Base-by-base conservation (phyloP, 2,797 vertebrate genomes). In the Antrozous pallidus region DNA sequence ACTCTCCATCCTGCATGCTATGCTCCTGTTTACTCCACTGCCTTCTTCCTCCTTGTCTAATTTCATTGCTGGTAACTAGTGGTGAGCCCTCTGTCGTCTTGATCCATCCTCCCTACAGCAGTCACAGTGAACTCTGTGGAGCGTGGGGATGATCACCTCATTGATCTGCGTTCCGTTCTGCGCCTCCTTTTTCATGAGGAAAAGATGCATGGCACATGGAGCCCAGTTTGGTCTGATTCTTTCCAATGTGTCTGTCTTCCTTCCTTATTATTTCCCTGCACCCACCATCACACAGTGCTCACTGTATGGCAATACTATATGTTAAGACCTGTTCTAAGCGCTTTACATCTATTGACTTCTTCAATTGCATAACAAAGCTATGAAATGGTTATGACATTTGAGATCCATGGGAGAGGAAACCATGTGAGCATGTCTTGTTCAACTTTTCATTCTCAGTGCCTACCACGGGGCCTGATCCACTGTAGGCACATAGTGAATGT, bases 1-100 rank as follows among this genome's bases (percentile, higher is more conserved):
- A 2, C 12, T 12, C 3, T n/a, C 22, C 42, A n/a, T n/a, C 20
- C 5, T 18, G 33, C 45, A 11, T 3, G 18, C 9, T 40, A 2
- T 18, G 51, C 33, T 84, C n/a, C 69, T 42, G 1, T 31, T 58
- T 26, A 49, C 26, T 8, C 75, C 61, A 63, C 22, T 26, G 24
- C 9, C 63, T 54, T 71, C 40, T 84, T 42, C 20, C 7, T 70
- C 5, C 67, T 51, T 6, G 0, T 45, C 33, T 73, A 58, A 83
- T 11, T 69, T 63, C 18, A 18, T 24, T 69, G 12, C 28, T 47
- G 49, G 1, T 14, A 11, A 45, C 36, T 45, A 20, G 6, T 40
- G 26, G 8, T 17, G 45, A 67, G 20, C 31, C 33, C 33, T 33
- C 45, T 61, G n/a, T 26, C 65, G 67, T 20, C 22, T 63, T 49